Evolutionary conservation across 2,888 invertebrate species (phyloP).

Genomic region (Anorthoa munda): DNA sequence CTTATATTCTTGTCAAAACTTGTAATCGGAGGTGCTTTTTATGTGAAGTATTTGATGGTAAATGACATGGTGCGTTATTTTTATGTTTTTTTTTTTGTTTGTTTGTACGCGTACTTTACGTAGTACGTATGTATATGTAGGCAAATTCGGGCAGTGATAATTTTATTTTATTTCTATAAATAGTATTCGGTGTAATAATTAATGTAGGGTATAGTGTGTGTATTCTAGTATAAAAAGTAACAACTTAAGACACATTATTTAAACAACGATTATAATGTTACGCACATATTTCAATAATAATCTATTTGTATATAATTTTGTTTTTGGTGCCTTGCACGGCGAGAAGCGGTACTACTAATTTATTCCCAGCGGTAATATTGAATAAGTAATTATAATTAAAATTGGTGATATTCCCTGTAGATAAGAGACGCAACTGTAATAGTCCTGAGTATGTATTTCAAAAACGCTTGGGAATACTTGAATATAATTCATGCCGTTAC

Average conservation of each 20-base stretch:
- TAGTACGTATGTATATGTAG: slow-evolving; percentile 57
- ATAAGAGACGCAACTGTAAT: slow-evolving; percentile 11
- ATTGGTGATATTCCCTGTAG: slow-evolving; percentile 36
- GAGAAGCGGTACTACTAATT: slow-evolving; percentile 35
- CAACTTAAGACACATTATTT: slow-evolving; percentile 47
- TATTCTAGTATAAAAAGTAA: slow-evolving; percentile 60
- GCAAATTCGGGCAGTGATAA: slow-evolving; percentile 65
- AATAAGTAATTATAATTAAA: slow-evolving; percentile 36
- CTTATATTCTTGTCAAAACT: slow-evolving; percentile 77
- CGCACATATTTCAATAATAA: slow-evolving; percentile 51
- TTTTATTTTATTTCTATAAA: slow-evolving; percentile 41
- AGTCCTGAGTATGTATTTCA: background rate
- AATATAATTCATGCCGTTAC: background rate
- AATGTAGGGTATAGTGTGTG: slow-evolving; percentile 55
- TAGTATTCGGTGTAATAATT: slow-evolving; percentile 60
- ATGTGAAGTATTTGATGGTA: slow-evolving; percentile 75
- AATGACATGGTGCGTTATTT: slow-evolving; percentile 82
- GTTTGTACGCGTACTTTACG: slow-evolving; percentile 70
- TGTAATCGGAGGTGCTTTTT: slow-evolving; percentile 84
- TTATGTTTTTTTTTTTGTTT: slow-evolving; percentile 72
- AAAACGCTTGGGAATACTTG: slow-evolving; percentile 3
- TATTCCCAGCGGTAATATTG: slow-evolving; percentile 49
- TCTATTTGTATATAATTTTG: slow-evolving; percentile 50
- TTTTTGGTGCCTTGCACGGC: slow-evolving; percentile 34
- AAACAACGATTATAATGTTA: slow-evolving; percentile 54